Evolutionary conservation across 2,113 vertebrate species (phyloP), one percentile per base, ranked within the genome.

Genomic region (Morone chrysops): DNA sequence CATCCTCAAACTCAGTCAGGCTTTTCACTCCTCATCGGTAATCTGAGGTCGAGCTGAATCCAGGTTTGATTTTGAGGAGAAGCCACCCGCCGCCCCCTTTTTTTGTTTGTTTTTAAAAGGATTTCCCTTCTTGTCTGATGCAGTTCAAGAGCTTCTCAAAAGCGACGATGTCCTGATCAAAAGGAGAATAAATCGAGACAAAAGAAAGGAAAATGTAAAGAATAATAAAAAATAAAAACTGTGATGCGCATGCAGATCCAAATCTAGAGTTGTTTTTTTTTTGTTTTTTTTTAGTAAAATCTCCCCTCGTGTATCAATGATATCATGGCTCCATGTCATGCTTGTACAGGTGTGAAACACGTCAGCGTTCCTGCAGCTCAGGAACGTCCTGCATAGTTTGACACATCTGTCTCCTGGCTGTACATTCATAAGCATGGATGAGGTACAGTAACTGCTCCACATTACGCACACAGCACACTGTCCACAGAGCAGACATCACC

Each of bases 361-460:
- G 68, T 76, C 72, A 13, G 83, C 31, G n/a, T 40, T 51, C 25
- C 75, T 25, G 68, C 50, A 38, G 51, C 31, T 80, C 54, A 66
- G 40, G 14, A 61, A 56, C 47, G 1, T 47, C 69, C 81, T 68
- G 68, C 62, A 76, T 48, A 65, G 40, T 50, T 22, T 1, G 40
- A 81, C 75, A 72, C 80, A 8, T 78, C 59, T 12, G 53, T 81
- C 67, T 84, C 77, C 74, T 20, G 38, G 80, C 89, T 84, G 88
- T 89, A 89, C 89, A 89, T 90, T 88, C 86, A 82, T 67, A 75
- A 69, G 87, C 85, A 75, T 45, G 82, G 81, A 86, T 87, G 89
- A 93, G 87, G 84, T 91, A 89, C 84, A 61, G 86, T 78, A 10
- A 83, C 38, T 51, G 67, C 78, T 65, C 69, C 43, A 50, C 75